phyloP scores from a whole-genome alignment of 1,140 invertebrate species.

The Pectinophora gossypiella region DNA sequence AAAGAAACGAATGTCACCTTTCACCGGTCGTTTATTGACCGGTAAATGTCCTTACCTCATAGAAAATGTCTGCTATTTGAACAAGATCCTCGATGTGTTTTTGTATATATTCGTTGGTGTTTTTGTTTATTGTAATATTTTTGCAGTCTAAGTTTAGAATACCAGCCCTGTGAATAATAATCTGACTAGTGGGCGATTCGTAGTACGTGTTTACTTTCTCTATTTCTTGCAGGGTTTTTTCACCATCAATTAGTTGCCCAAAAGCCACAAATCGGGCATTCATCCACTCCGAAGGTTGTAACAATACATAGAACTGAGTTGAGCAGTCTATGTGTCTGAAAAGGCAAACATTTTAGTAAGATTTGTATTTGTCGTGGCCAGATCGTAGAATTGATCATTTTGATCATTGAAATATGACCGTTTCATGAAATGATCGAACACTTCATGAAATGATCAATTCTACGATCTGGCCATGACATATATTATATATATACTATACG shows the following conservation, averaged over 20 bases:
- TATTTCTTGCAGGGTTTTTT: slow-evolving; percentile 65
- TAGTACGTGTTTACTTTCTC: slow-evolving; percentile 71
- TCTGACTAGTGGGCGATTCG: slow-evolving; percentile 61
- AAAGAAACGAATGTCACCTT: too few relatives aligned
- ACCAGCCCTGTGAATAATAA: slow-evolving; percentile 55
- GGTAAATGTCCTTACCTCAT: too few relatives aligned
- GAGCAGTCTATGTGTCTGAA: slow-evolving; percentile 77
- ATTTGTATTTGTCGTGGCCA: too few relatives aligned
- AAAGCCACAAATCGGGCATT: slow-evolving; percentile 88
- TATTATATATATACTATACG: too few relatives aligned
- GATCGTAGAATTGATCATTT: too few relatives aligned
- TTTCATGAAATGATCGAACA: background rate
- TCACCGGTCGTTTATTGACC: too few relatives aligned
- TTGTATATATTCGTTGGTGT: slow-evolving; percentile 46
- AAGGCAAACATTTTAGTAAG: too few relatives aligned
- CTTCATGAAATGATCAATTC: too few relatives aligned
- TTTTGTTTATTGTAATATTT: slow-evolving; percentile 47
- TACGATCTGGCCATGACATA: too few relatives aligned
- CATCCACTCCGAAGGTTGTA: slow-evolving; percentile 85
- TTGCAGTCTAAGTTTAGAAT: slow-evolving; percentile 55
- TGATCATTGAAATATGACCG: too few relatives aligned
- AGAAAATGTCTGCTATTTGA: slow-evolving; percentile 37
- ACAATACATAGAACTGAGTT: slow-evolving; percentile 87
- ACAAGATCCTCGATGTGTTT: slow-evolving; percentile 49
- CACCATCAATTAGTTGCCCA: slow-evolving; percentile 78